A percentile compares a stretch with the other conserved stretches of the same genome.
These are phyloP conservation scores for Phymatocera aterrima DNA, from an alignment of 2,888 invertebrate species.

Conservation along the genomic window DNA sequence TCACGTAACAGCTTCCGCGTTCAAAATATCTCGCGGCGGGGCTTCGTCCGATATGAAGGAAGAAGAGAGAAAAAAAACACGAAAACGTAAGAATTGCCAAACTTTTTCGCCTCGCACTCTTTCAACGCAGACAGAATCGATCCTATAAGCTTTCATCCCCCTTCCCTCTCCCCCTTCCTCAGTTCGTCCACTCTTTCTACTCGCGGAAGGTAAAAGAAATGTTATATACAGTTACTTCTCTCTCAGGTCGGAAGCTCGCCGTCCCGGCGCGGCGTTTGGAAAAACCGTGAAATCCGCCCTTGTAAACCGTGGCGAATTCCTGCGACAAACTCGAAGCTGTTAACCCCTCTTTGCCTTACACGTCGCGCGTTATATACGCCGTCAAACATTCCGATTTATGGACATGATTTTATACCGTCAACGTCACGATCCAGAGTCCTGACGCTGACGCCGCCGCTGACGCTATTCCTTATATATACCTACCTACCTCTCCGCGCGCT, in stretches of 20 bases:
- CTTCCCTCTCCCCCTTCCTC: too few relatives aligned
- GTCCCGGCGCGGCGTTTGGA: not conserved
- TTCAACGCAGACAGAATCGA: constrained; percentile 23
- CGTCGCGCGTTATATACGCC: constrained; percentile 14
- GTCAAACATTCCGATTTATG: constrained; percentile 36
- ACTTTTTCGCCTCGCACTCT: constrained; percentile 12
- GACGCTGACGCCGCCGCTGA: too few relatives aligned
- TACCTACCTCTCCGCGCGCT: not conserved
- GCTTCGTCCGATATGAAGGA: too few relatives aligned
- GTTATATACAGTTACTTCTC: constrained; percentile 1
- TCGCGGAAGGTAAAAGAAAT: not conserved
- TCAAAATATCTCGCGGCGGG: constrained; percentile 19
- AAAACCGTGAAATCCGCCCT: not conserved
- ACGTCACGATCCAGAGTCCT: not conserved
- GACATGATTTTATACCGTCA: constrained; percentile 20
- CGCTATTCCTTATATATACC: not conserved
- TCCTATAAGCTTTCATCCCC: not conserved
- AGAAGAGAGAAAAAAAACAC: too few relatives aligned
- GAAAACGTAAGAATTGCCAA: constrained; percentile 36
- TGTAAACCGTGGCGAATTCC: constrained; percentile 12
- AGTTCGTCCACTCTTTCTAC: too few relatives aligned
- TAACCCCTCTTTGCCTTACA: constrained; percentile 37
- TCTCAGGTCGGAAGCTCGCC: not conserved
- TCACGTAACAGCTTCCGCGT: constrained; percentile 34
- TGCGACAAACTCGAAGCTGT: constrained; percentile 23